Base-by-base conservation (phyloP, 2,113 vertebrate genomes). In the Enhydra lutris region DNA sequence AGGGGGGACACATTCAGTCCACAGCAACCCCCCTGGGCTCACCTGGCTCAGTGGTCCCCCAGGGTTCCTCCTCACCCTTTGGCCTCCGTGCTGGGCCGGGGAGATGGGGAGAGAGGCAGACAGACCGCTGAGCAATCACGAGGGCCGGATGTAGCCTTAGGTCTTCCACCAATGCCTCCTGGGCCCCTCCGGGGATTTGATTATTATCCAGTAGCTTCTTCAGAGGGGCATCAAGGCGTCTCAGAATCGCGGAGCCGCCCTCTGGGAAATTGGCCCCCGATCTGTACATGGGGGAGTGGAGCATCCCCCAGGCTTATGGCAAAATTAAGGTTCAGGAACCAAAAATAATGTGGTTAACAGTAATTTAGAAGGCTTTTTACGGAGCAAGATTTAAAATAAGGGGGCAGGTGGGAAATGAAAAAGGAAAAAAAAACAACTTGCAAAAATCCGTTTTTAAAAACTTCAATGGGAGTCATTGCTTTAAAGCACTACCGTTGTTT, bases 111-210 rank as follows among this genome's bases (percentile, higher is more conserved):
- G 61, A 21, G 42, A 29, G 0, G 67, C 90, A 63, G 59, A 3
- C 0, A 7, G 71, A 18, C 57, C 21, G 0, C 5, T 0, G 26
- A 42, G 34, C 1, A 4, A 0, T 42, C 7, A 55, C 1, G 1
- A 21, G 74, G 36, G 7, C 17, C 0, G 13, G 12, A 14, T 21
- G 5, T 12, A 15, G 59, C 0, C 0, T 12, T 5, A 71, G 79
- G 55, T 34, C 57, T 21, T 26, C 63, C 31, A 3, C 4, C 45
- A 39, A 0, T 45, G 9, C 71, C 63, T 61, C 5, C 17, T 3
- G 29, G 9, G 7, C 8, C 57, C 45, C 85, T 17, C 1, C 42
- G 83, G 24, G 83, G 36, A 20, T 13, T 34, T 7, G 39, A 23
- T 24, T 26, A n/a, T 47, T 17, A 8, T 11, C 45, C 34, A 81